Evolutionary conservation across 2,888 invertebrate species (phyloP), one percentile per base, ranked within the genome.

Genomic region (Pheosia tremula): DNA sequence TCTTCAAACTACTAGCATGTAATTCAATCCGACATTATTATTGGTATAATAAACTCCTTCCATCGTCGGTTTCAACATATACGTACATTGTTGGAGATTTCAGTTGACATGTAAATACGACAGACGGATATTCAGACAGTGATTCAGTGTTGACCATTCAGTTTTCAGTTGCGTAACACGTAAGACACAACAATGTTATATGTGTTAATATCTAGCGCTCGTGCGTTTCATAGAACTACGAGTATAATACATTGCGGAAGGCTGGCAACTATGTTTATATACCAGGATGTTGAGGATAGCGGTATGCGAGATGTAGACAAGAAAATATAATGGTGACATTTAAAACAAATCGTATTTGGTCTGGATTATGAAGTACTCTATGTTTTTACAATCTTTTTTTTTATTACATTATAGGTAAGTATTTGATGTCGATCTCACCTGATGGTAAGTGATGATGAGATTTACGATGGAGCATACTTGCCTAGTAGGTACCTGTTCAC

Each of bases 141-240:
- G 13, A 55, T 55, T 55, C 55, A 78, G 73, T 72, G 69, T 64
- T 75, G 75, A 75, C 71, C 69, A 63, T 69, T 69, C 71, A 59
- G 55, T 68, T 69, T 56, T 59, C 68, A 58, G 64, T 77, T 77
- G 55, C 69, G 60, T 58, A 71, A 79, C 53, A 59, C 69, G 60
- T 58, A 71, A 79, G 55, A 59, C 39, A 8, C 64, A 69, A 77
- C 75, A 74, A 74, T 74, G 81, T 78, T 75, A 76, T 39, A 37
- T 69, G 69, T 69, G 71, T 64, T 72, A 74, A 77, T 71, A 66
- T 49, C 57, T 65, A 62, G 66, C 63, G 50, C 58, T 66, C 67
- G 74, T 61, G 59, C 39, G 62, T 72, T 81, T 78, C 72, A 56
- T 58, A 57, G 82, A 84, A 87, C 70, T 66, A n/a, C n/a, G n/a